phyloP scores from a whole-genome alignment of 2,797 vertebrate genomes.

The Premnoplex brunnescens region DNA sequence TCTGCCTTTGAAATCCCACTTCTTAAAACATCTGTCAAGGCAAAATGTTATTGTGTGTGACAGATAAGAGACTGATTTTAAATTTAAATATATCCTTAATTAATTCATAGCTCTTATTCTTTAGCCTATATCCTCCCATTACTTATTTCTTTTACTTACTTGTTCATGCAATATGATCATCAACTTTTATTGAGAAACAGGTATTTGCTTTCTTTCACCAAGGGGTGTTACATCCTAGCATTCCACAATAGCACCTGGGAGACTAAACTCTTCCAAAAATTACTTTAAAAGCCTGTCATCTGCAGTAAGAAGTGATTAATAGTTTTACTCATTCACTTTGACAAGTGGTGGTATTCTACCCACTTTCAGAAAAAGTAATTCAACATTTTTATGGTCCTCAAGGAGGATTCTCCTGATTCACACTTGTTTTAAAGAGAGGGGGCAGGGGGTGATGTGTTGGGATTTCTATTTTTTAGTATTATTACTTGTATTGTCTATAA shows the following conservation, averaged over 20 bases:
- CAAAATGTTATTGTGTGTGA: not conserved
- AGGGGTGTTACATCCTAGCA: not conserved
- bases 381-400: not conserved
- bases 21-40: not conserved
- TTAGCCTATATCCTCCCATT: not conserved
- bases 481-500: not conserved
- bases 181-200: not conserved
- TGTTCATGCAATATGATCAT: not conserved
- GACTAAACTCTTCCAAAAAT: not conserved
- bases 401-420: not conserved
- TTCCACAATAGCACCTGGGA: not conserved
- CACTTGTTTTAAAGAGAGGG: not conserved
- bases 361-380: not conserved
- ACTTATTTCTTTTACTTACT: not conserved
- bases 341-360: not conserved
- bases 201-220: not conserved
- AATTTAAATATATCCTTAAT: not conserved
- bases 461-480: not conserved
- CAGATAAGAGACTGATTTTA: not conserved
- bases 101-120: not conserved
- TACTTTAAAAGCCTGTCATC: not conserved
- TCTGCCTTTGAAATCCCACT: not conserved
- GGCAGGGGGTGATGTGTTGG: rapidly evolving
- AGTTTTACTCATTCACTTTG: not conserved
- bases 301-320: not conserved